phyloP scores from a whole-genome alignment of 2,888 invertebrate species.

The Drosophila acutilabella region DNA sequence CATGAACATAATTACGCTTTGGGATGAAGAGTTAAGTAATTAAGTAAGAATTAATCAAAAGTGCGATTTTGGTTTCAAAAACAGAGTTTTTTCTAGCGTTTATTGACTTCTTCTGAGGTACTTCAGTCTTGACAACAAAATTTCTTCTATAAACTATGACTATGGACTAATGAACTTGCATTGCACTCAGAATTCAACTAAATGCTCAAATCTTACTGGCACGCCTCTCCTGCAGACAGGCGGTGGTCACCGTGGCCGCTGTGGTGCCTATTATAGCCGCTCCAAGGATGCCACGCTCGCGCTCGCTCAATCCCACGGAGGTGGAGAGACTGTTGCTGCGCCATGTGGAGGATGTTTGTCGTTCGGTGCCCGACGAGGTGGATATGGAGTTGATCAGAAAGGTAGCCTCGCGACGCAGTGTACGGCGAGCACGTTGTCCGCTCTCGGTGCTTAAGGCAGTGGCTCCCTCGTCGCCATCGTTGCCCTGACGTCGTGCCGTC shows the following conservation, averaged over 20 bases:
- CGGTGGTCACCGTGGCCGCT: slow-evolving; percentile 74
- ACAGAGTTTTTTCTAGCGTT: slow-evolving; percentile 65
- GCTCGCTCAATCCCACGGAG: slow-evolving; percentile 62
- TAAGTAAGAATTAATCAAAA: not conserved
- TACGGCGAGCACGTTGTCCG: slow-evolving; percentile 57
- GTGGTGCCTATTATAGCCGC: slow-evolving; percentile 80
- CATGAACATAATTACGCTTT: slow-evolving; percentile 51
- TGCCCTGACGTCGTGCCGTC: slow-evolving; percentile 35
- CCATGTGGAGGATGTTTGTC: slow-evolving; percentile 74
- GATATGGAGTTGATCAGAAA: slow-evolving; percentile 81
- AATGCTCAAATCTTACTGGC: slow-evolving; percentile 61
- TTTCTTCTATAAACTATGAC: slow-evolving; percentile 72
- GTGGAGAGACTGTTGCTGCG: slow-evolving; percentile 78
- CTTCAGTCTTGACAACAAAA: slow-evolving; percentile 81
- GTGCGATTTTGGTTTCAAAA: slow-evolving; percentile 57
- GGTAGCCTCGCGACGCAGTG: slow-evolving; percentile 75
- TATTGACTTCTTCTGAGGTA: slow-evolving; percentile 82
- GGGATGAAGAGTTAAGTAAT: not conserved
- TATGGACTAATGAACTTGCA: slow-evolving; percentile 53
- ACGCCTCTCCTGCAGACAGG: slow-evolving; percentile 63
- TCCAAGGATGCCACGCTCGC: slow-evolving; percentile 65
- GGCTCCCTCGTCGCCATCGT: slow-evolving; percentile 38
- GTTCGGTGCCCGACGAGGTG: slow-evolving; percentile 81
- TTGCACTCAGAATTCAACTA: slow-evolving; percentile 50
- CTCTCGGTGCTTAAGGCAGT: slow-evolving; percentile 20